Evolutionary conservation across 2,797 vertebrate species (phyloP), one percentile per base, ranked within the genome.

Genomic region (Pygocentrus nattereri): DNA sequence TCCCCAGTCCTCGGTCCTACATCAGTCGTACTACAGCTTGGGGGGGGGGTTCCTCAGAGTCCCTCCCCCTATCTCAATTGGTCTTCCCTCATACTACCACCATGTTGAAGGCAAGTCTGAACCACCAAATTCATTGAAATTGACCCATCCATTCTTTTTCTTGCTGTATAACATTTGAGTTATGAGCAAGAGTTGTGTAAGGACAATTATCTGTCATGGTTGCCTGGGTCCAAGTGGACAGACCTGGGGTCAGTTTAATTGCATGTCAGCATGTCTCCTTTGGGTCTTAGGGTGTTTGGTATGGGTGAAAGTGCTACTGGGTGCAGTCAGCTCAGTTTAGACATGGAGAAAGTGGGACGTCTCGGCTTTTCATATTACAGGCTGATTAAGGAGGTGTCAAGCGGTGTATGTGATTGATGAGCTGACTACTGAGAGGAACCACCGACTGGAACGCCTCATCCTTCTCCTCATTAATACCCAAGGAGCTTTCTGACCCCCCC

Each of bases 311-410:
- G 41, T 44, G 41, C 41, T 44, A 11, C 41, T 11, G 10, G 41
- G 41, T 44, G 41, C 12, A 30, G 27, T 59, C 58, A 7, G 44
- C 47, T 19, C 23, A 44, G 27, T 21, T 58, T 54, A n/a, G 71
- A 75, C 62, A 58, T 62, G 71, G 23, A 50, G 74, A 10, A 21
- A 73, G 50, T 25, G 68, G 49, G 69, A 2, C 50, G 70, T 69
- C 54, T 62, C 69, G 79, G 7, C 79, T 80, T 56, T 74, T 74
- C 52, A 50, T 79, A 83, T 85, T 88, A 85, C 77, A 70, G 83
- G 80, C 81, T 87, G 88, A 89, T 91, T 88, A 90, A 87, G 76
- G 85, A 84, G 81, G 78, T 87, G 87, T 89, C 79, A 88, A 78
- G 80, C 70, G 70, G 80, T 76, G 78, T 74, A 82, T 61, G 83